Percentiles rank a stretch among this genome's conserved stretches.
Evolutionary conservation across 1,140 invertebrate genomes (phyloP).

Genomic region (Caenorhabditis tropicalis): DNA sequence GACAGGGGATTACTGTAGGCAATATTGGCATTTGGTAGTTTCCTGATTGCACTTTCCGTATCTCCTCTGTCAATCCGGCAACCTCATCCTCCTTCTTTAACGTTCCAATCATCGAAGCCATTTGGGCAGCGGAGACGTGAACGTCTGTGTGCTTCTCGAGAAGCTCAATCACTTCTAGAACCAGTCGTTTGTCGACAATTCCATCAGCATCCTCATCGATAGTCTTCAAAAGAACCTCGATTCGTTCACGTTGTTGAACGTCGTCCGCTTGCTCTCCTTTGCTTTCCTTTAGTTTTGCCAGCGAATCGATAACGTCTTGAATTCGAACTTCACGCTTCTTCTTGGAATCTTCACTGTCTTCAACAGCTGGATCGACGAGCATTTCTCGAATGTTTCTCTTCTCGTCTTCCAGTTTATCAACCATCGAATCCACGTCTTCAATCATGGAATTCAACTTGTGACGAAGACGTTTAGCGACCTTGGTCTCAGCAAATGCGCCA

Average conservation of each 20-base stretch:
- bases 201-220: conserved; percentile 61
- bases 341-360: conserved; percentile 48
- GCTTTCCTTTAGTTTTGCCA: conserved; percentile 53
- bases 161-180: conserved; percentile 58
- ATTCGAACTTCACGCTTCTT: conserved; percentile 57
- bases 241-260: conserved; percentile 14
- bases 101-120: conserved; percentile 56
- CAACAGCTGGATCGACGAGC: conserved; percentile 56
- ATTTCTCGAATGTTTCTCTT: conserved; percentile 55
- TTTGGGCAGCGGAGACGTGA: conserved; percentile 52
- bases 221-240: conserved; percentile 53
- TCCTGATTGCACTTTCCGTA: conserved; percentile 28
- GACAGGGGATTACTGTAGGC: not conserved
- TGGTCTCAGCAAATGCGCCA: conserved; percentile 60
- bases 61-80: conserved; percentile 24
- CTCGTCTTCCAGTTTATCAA: conserved; percentile 59
- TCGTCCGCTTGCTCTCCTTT: conserved; percentile 49
- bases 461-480: conserved; percentile 61
- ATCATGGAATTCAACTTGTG: conserved; percentile 63
- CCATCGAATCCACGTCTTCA: conserved; percentile 59
- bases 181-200: conserved; percentile 56
- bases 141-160: conserved; percentile 61
- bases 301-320: conserved; percentile 55
- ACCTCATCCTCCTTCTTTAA: conserved; percentile 50
- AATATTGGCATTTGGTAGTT: conserved; percentile 32